Evolutionary conservation across 2,113 vertebrate genomes (phyloP), one percentile per base, ranked within the genome.

Genomic region (Trichomycterus rosablanca): DNA sequence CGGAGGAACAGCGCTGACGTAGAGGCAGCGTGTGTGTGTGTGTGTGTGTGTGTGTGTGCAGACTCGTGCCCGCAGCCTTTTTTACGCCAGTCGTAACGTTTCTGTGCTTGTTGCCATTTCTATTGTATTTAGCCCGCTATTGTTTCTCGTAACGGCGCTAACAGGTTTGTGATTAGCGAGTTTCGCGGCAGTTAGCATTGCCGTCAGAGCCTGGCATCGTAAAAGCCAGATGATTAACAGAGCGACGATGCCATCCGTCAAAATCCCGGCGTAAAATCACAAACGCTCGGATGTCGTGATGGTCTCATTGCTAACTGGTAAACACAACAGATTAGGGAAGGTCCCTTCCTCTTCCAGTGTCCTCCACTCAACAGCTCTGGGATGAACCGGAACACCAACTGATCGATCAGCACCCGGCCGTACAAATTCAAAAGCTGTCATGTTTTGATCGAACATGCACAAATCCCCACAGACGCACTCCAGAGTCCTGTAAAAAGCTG

Each of bases 1-100:
- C 32, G 32, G 53, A 67, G 59, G 18, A 56, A 46, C 32, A 32
- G 40, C 16, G 3, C 28, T 64, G 26, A 59, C 42, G 63, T 65
- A 45, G 55, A 62, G 67, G 45, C 20, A 18, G 35, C 16, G 35
- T 40, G 53, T 42, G 37, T 46, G 23, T 53, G 50, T 12, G 50
- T 19, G 28, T 53, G 26, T 70, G 74, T 67, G 18, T 30, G 54
- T 58, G 40, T 23, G 19, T 42, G 32, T 43, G 53, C 43, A 32
- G 9, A 67, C 46, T 56, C 49, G 49, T 57, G 42, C 53, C 43
- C 28, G 9, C 37, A 45, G 46, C 44, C 28, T 37, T 10, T 19
- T 23, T 9, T 28, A 42, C 4, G 7, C 19, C 54, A 37, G 3
- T 61, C 6, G 20, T 52, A 39, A 14, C 55, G 19, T 57, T 51